phyloP scores from a whole-genome alignment of 2,113 vertebrate species.

The Podarcis cretensis region DNA sequence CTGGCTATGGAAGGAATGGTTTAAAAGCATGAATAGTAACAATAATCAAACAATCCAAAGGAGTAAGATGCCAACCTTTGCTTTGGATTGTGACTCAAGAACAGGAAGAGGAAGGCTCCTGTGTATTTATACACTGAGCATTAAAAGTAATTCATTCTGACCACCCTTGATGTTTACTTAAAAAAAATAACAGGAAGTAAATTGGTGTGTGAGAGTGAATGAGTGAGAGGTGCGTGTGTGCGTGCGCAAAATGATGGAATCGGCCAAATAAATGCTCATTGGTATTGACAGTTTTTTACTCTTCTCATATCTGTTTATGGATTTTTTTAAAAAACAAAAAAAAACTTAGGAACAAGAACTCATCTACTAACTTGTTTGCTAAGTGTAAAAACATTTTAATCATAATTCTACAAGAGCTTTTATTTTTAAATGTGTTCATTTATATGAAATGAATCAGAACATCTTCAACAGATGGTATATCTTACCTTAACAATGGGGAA shows the following conservation, averaged over 20 bases:
- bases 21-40: constrained; percentile 21
- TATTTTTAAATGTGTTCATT: not conserved
- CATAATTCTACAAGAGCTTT: not conserved
- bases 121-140: constrained; percentile 22
- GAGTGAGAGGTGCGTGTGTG: not conserved
- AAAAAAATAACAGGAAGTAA: constrained; percentile 38
- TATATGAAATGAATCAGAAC: not conserved
- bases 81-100: constrained; percentile 35
- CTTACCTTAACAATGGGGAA: not conserved
- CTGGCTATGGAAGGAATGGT: not conserved
- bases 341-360: accelerated
- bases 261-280: not conserved
- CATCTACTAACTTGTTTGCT: not conserved
- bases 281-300: not conserved
- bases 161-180: constrained; percentile 16
- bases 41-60: constrained; percentile 21
- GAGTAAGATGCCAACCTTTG: not conserved
- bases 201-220: not conserved
- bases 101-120: not conserved
- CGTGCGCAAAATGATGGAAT: not conserved
- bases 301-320: not conserved
- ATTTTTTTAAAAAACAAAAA: not conserved
- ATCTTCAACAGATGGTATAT: not conserved
- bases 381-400: not conserved
- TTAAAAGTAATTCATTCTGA: constrained; percentile 19